Conservation (phyloP, 2,888 invertebrate species). For the Drosophila putrida region DNA sequence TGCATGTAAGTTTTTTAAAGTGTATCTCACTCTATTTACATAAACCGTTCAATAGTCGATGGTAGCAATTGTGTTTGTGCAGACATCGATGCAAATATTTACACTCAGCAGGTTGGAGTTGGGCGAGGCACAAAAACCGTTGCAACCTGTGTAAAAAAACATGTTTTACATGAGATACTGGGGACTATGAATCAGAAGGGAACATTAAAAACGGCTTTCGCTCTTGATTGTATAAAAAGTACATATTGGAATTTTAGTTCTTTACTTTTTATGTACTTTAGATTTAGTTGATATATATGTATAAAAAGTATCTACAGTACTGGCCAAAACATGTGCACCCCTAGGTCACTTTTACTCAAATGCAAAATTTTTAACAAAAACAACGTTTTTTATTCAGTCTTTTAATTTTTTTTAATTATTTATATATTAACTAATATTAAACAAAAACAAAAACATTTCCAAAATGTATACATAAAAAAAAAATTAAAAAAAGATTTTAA, state of each 20-base stretch:
- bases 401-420: too few species aligned
- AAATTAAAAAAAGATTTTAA: too few species aligned
- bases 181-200: not conserved
- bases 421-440: too few species aligned
- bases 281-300: too few species aligned
- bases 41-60: slow-evolving; percentile 18
- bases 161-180: slow-evolving; percentile 1
- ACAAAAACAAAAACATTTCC: too few species aligned
- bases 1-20: slow-evolving; percentile 3
- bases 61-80: slow-evolving; percentile 36
- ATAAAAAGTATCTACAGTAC: too few species aligned
- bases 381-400: too few species aligned
- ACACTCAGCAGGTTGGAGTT: slow-evolving; percentile 11
- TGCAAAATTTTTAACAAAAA: too few species aligned
- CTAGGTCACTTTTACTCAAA: too few species aligned
- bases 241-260: not conserved
- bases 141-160: slow-evolving; percentile 7
- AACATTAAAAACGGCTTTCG: not conserved
- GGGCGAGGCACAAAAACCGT: slow-evolving; percentile 2
- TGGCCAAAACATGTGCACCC: too few species aligned
- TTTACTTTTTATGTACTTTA: too few species aligned
- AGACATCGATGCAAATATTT: slow-evolving; percentile 58
- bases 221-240: not conserved
- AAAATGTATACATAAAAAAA: too few species aligned
- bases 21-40: slow-evolving; percentile 15